Percentiles rank a stretch among this genome's conserved stretches.
Evolutionary conservation across 1,140 invertebrate genomes (phyloP).

Genomic region (Magallana angulata): DNA sequence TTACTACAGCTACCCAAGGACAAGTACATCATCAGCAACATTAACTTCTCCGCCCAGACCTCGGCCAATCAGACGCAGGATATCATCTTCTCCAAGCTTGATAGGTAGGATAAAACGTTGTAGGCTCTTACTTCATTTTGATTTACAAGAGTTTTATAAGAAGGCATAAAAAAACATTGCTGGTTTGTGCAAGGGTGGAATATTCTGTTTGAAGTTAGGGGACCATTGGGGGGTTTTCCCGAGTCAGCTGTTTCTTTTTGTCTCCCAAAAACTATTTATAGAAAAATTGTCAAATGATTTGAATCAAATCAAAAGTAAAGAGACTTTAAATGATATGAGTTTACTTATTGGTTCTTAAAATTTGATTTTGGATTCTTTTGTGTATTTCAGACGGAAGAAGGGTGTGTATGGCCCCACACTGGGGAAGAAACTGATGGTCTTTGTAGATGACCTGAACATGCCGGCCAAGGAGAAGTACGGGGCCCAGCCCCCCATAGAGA

Average conservation of each 20-base stretch:
- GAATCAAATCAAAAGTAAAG: too few species aligned
- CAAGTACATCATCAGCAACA: constrained; percentile 77
- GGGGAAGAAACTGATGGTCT: constrained; percentile 76
- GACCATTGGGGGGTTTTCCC: too few species aligned
- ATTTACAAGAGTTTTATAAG: neutral
- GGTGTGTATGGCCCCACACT: constrained; percentile 76
- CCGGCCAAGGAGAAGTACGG: constrained; percentile 79
- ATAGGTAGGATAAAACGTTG: constrained; percentile 66
- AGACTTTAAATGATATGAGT: too few species aligned
- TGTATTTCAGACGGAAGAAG: constrained; percentile 72
- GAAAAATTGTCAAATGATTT: too few species aligned
- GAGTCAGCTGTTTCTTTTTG: too few species aligned
- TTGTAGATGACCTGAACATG: constrained; percentile 80
- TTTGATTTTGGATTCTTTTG: too few species aligned
- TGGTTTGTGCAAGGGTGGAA: too few species aligned
- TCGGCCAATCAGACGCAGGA: constrained; percentile 79
- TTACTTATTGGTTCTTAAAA: too few species aligned
- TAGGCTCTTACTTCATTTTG: neutral
- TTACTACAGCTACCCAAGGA: constrained; percentile 76
- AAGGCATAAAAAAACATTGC: too few species aligned
- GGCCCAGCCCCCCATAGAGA: constrained; percentile 79
- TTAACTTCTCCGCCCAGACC: constrained; percentile 80
- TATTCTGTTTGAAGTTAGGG: too few species aligned
- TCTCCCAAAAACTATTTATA: too few species aligned
- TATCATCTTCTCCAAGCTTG: constrained; percentile 79